Base-by-base conservation (phyloP, 2,888 invertebrate species). In the Polia nebulosa region DNA sequence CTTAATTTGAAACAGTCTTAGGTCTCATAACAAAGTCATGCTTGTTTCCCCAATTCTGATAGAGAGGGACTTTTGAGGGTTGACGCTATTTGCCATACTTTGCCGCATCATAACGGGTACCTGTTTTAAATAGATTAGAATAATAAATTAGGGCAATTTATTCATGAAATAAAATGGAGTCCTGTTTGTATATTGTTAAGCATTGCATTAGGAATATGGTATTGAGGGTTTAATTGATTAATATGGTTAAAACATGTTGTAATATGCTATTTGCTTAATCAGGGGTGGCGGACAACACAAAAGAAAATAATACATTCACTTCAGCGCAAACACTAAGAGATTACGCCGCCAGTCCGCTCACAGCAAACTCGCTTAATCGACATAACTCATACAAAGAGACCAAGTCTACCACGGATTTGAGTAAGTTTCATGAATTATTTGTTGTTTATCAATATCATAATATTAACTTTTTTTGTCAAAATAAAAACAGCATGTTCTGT, bases 331-430 rank as follows among this genome's bases (percentile, higher is more conserved):
- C 87, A 49, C 79, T 90, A 78, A 86, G 92, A 66, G 93, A 94
- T 82, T 94, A 92, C 82, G 83, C 91, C 65, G 88, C 91, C 80
- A 89, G 87, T 80, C 87, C 90, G 56, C 82, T 89, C 79, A 86
- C 91, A 65, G 81, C 89, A 61, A 89, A 87, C 74, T 82, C 93
- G 79, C 92, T 95, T 86, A 94, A 93, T 85, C 88, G 95, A 82
- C 95, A 95, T 86, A 94, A 95, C 84, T 95, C 95, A 17, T 95
- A 93, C 76, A 95, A 95, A 88, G 95, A 95, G 87, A 89, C 92
- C 57, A 95, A 95, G 85, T 91, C 93, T 57, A 89, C 90, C 20
- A 90, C 88, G 53, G 92, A 92, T 71, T 85, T 94, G 67, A 78
- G 95, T 95, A 90, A 94, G 94, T 94, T 66, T 63, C 22, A 57